Evolutionary conservation across 2,888 invertebrate genomes (phyloP), one percentile per base, ranked within the genome.

Genomic region (Lacanobia wlatinum): DNA sequence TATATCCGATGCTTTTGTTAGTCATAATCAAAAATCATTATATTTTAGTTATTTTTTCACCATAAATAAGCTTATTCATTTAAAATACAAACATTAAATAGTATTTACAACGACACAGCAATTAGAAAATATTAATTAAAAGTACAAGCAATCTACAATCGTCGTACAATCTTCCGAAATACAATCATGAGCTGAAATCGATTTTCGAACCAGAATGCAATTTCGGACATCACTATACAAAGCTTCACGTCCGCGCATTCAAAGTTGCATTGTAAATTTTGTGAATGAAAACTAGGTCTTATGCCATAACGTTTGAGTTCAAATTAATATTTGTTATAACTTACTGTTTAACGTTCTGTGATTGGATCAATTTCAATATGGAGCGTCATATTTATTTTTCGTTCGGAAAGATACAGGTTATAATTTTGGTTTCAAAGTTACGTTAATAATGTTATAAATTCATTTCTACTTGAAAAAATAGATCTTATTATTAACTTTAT

Each of bases 331-430:
- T 21, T 16, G 1, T 0, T 4, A 0, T 10, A 18, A 1, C 21
- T 63, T 18, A 46, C 56, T 52, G 40, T 73, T 79, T 48, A 66
- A 61, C 56, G 61, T 69, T 73, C 59, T 70, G 59, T 60, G 83
- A 76, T 76, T 80, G 75, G 67, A 76, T 61, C 80, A 83, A 59
- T 67, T 70, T 60, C 18, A 43, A 66, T 71, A 46, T 66, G n/a
- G 60, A 78, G 80, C 83, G 79, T 82, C 83, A 53, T 82, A 73
- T 80, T 72, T 73, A 72, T 65, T 52, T 78, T 53, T 48, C 79
- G 80, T 82, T 78, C 64, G 4, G 66, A 73, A 78, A 67, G 16
- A 21, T 63, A 46, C 21, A n/a, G 5, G 9, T 14, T 12, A 48
- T 48, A 16, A 34, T 34, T 14, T 60, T 34, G 12, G 40, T 68